phyloP scores from a whole-genome alignment of 2,797 vertebrate species.

The Sebastes trivittatus region DNA sequence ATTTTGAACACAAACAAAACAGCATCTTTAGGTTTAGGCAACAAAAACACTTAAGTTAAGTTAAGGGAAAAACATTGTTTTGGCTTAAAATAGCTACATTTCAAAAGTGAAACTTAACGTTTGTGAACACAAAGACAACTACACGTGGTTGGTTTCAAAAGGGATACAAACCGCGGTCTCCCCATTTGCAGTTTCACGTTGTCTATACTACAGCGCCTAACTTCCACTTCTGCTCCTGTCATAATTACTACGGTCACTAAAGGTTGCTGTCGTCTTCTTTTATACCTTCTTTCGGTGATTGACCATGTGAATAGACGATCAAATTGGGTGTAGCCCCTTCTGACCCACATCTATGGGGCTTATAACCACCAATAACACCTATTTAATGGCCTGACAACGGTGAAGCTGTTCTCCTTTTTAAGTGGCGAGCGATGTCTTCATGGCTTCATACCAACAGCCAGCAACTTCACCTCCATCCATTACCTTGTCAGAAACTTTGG shows the following conservation, averaged over 20 bases:
- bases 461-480: constrained; percentile 34
- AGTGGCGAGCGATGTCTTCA: background rate
- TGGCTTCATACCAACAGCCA: constrained; percentile 1
- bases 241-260: background rate
- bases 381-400: no score
- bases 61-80: no score
- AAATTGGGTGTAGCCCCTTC: no score
- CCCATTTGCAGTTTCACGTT: background rate
- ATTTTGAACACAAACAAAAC: background rate
- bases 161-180: rapidly evolving
- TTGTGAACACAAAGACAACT: background rate
- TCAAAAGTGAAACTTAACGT: background rate
- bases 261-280: background rate
- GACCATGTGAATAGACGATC: no score
- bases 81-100: background rate
- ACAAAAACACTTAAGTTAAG: background rate
- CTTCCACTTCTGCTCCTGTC: background rate
- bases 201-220: no score
- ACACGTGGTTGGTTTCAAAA: background rate
- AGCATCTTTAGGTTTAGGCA: background rate
- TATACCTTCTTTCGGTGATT: no score
- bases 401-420: constrained; percentile 3
- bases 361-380: no score
- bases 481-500: constrained; percentile 62
- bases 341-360: no score